These are phyloP conservation scores for Thryonomys swinderianus DNA, from an alignment of 2,113 vertebrate species.

Conservation along the genomic window DNA sequence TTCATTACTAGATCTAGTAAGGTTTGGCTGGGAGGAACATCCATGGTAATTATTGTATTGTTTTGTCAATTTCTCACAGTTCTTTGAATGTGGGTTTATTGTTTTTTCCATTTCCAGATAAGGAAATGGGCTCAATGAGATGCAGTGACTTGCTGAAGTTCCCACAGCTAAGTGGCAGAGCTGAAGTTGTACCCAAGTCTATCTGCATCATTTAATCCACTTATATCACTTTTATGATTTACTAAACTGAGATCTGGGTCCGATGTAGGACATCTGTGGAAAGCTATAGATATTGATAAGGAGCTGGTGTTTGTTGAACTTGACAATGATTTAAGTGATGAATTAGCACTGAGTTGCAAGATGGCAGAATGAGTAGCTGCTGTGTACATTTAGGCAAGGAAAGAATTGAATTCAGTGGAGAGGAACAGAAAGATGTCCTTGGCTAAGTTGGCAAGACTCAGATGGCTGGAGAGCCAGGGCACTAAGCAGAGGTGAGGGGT, in stretches of 20 bases:
- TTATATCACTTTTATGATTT: background rate
- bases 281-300: background rate
- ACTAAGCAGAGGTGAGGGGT: background rate
- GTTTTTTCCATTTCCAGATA: background rate
- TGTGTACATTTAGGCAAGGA: background rate
- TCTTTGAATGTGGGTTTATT: background rate
- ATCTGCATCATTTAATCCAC: background rate
- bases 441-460: background rate
- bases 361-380: background rate
- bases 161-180: background rate
- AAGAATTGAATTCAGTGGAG: background rate
- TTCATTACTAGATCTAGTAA: background rate
- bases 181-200: background rate
- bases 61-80: constrained; percentile 3
- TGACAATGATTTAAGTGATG: background rate
- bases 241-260: background rate
- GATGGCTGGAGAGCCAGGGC: background rate
- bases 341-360: background rate
- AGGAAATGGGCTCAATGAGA: background rate
- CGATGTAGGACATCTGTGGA: background rate
- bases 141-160: background rate
- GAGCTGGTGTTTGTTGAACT: background rate
- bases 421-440: background rate
- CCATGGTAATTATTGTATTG: background rate
- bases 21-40: background rate